Conservation (phyloP, 2,797 vertebrate genomes). For the Myotis myotis region DNA sequence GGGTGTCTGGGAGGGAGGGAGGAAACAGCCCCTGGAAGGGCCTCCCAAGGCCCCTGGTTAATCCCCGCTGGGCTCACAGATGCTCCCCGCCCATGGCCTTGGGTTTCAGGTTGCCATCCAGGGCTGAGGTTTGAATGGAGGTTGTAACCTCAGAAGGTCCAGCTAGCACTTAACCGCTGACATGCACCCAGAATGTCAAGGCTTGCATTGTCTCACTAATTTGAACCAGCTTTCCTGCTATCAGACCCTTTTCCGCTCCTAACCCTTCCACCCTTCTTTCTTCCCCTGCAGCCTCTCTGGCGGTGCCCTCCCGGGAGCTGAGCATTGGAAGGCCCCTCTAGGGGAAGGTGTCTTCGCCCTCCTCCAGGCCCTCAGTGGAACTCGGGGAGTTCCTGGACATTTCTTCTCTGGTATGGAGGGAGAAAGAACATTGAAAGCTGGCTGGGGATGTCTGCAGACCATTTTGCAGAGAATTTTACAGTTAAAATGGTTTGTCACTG, state of each 20-base stretch:
- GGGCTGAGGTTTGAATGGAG: constrained; percentile 44
- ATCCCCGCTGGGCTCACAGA: background rate
- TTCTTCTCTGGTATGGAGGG: background rate
- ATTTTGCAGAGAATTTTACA: background rate
- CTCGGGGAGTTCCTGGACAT: background rate
- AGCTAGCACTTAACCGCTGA: constrained; percentile 11
- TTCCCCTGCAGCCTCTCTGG: background rate
- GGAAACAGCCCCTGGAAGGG: constrained; percentile 23
- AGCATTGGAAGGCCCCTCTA: background rate
- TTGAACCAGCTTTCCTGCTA: constrained; percentile 48
- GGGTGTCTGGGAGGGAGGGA: background rate
- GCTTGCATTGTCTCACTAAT: constrained; percentile 44
- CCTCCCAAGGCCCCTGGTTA: background rate
- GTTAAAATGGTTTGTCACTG: background rate
- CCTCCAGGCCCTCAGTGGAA: accelerated
- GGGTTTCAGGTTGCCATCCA: constrained; percentile 56
- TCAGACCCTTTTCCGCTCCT: constrained; percentile 49
- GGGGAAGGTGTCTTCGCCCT: background rate
- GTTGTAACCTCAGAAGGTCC: constrained; percentile 65
- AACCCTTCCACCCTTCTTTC: constrained; percentile 9
- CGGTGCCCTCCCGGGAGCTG: background rate
- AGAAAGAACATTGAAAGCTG: background rate
- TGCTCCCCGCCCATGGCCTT: background rate
- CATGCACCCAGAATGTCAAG: constrained; percentile 57
- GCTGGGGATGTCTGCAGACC: background rate